phyloP scores from a whole-genome alignment of 2,797 vertebrate genomes.

The Acanthopagrus latus region DNA sequence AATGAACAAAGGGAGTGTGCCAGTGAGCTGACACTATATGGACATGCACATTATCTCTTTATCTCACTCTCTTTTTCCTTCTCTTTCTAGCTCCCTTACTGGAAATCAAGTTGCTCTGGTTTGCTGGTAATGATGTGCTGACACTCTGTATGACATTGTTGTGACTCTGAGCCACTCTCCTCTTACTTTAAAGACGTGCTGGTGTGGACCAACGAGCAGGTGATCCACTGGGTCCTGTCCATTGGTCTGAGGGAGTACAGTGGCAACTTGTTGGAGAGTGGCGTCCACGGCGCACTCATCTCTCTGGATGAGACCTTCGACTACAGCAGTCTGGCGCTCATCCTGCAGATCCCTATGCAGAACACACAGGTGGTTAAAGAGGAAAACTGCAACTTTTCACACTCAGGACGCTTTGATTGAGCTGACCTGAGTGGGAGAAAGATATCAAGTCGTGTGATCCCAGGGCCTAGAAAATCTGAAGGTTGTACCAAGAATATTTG shows the following conservation, averaged over 20 bases:
- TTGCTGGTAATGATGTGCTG: background rate
- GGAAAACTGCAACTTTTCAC: background rate
- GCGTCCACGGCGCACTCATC: constrained; percentile 92
- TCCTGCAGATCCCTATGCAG: constrained; percentile 97
- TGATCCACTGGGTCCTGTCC: constrained; percentile 93
- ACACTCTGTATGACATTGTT: background rate
- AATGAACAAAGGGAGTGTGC: constrained; percentile 84
- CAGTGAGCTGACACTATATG: constrained; percentile 74
- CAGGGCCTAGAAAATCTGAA: too few relatives aligned
- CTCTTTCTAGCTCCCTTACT: constrained; percentile 17
- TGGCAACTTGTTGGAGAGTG: constrained; percentile 92
- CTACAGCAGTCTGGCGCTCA: constrained; percentile 94
- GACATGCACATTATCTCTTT: constrained; percentile 72
- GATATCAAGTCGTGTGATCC: background rate
- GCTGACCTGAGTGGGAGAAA: background rate
- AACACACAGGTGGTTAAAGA: constrained; percentile 91
- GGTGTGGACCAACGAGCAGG: constrained; percentile 88
- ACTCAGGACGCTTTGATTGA: background rate
- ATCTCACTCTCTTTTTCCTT: constrained; percentile 38
- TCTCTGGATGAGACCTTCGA: constrained; percentile 96
- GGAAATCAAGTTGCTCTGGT: background rate
- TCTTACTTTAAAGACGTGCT: constrained; percentile 76
- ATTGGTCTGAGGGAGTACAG: constrained; percentile 95
- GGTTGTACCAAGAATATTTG: background rate
- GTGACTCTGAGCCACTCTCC: constrained; percentile 11